Percentiles rank a stretch among this genome's conserved stretches.
phyloP scores from a whole-genome alignment of 2,113 vertebrate genomes.

The Pelmatolapia mariae region DNA sequence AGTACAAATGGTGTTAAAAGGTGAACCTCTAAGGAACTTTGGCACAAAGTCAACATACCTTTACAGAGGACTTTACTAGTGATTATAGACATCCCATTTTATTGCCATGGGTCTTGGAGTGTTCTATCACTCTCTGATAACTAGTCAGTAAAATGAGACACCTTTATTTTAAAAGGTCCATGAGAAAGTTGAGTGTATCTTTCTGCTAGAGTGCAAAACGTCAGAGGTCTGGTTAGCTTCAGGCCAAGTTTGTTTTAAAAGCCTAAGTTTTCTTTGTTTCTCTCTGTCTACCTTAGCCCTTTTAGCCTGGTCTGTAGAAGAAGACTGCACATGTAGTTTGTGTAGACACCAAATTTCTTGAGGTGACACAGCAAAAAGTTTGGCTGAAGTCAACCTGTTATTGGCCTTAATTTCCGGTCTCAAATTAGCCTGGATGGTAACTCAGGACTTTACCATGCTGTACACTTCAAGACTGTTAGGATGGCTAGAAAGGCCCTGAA shows the following conservation, averaged over 20 bases:
- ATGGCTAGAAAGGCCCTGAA: background rate
- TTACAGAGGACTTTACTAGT: background rate
- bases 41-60: accelerated
- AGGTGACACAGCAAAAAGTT: accelerated
- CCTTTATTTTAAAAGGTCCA: background rate
- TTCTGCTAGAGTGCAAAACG: background rate
- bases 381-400: background rate
- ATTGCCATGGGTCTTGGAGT: background rate
- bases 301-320: background rate
- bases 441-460: background rate
- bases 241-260: background rate
- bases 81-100: background rate
- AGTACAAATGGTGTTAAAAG: background rate
- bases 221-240: accelerated
- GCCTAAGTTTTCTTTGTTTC: background rate
- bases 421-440: background rate
- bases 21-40: background rate
- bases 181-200: background rate
- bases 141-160: background rate
- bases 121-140: background rate
- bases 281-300: background rate
- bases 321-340: background rate
- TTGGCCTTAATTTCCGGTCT: background rate
- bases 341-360: background rate
- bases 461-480: background rate